A percentile compares a stretch with the other conserved stretches of the same genome.
phyloP scores from a whole-genome alignment of 2,113 vertebrate genomes.

The Balaeniceps rex region DNA sequence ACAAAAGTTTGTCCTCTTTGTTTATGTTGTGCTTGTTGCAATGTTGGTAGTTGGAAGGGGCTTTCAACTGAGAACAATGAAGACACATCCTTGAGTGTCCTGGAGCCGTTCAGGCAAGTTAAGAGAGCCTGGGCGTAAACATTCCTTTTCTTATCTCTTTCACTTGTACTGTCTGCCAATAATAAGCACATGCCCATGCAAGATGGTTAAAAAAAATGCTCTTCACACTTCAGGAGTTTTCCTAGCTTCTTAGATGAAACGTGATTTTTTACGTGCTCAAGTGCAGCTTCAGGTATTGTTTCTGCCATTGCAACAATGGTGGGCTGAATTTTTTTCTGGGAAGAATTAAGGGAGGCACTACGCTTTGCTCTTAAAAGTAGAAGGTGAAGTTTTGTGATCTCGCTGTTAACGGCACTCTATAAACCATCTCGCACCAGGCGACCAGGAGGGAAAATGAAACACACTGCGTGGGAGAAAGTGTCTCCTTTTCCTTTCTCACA shows the following conservation, averaged over 20 bases:
- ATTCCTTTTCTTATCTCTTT: constrained; percentile 9
- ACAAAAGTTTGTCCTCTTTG: background rate
- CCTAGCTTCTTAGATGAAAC: background rate
- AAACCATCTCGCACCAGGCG: too few species aligned
- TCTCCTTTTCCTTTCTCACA: too few species aligned
- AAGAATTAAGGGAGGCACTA: accelerated
- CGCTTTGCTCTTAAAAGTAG: too few species aligned
- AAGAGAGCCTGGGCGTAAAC: background rate
- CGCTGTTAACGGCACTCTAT: too few species aligned
- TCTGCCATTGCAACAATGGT: accelerated
- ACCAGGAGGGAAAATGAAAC: too few species aligned
- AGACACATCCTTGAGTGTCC: background rate
- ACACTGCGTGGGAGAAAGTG: too few species aligned
- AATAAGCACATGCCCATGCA: background rate
- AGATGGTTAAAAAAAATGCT: background rate
- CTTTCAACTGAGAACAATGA: background rate
- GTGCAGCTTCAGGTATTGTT: accelerated
- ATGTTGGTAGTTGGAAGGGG: background rate
- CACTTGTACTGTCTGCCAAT: background rate
- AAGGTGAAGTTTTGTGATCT: too few species aligned
- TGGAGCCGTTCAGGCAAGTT: background rate
- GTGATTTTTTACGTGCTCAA: accelerated
- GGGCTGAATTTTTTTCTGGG: background rate
- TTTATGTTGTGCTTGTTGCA: background rate
- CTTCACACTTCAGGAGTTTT: background rate